Base-by-base conservation (phyloP, 2,113 vertebrate genomes). In the Myrmophylax atrothorax region DNA sequence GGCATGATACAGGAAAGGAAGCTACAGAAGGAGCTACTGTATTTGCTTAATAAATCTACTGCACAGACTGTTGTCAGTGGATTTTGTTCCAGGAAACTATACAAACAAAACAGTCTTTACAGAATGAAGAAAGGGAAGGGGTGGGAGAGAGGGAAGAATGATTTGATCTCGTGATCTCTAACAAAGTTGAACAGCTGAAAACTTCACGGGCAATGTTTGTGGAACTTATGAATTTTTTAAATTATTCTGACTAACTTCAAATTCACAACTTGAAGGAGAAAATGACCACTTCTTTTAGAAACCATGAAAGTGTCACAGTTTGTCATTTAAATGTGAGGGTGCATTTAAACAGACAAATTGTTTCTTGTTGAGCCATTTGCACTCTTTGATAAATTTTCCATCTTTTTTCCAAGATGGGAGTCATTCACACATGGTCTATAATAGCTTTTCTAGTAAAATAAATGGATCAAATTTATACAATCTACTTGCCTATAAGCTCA, bases 71-170 rank as follows among this genome's bases (percentile, higher is more conserved):
- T 55, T 87, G 79, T 94, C 91, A 94, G 66, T 60, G 62, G 75
- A 88, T 87, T 95, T 73, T 90, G 72, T 91, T 97, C 81, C 87
- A 96, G 95, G 86, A 97, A 97, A 87, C 76, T 83, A 78, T 50
- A 87, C 88, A 96, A 94, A 96, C 88, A 95, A 88, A 95, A 96
- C 20, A 87, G 80, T 53, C 87, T 95, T 85, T 83, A 73, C 44
- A 93, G 93, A 44, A 29, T 63, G 89, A 94, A 95, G 69, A 68
- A 63, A 64, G 44, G 33, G 77, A 86, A 94, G 20, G 52, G 82
- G 59, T 70, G 82, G 18, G 47, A 82, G 87, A 58, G 75, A 83
- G 50, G 78, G 59, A 1, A 91, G 75, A 69, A 94, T 9, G 86
- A 92, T 77, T 56, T 44, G 28, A 35, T 87, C 70, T 93, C 47